These are phyloP conservation scores for Limonius californicus DNA, from an alignment of 1,140 invertebrate species.

Conservation along the genomic window DNA sequence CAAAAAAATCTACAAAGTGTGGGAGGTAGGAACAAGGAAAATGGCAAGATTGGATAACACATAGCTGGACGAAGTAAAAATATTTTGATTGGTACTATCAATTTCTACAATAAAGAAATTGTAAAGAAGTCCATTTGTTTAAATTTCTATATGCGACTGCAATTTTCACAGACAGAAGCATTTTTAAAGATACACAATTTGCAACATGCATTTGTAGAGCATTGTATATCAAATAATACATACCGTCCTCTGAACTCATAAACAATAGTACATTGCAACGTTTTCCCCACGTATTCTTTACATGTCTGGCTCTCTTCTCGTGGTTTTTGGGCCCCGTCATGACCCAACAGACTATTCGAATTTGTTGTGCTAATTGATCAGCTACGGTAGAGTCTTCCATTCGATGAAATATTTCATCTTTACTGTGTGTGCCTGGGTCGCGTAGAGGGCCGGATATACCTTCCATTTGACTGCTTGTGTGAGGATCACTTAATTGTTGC, in stretches of 20 bases:
- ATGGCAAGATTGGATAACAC: too few relatives aligned
- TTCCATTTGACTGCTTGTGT: slow-evolving; percentile 56
- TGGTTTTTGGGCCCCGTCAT: slow-evolving; percentile 92
- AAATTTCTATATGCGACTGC: too few relatives aligned
- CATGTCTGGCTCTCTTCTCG: slow-evolving; percentile 82
- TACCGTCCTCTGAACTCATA: slow-evolving; percentile 80
- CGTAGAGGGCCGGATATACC: slow-evolving; percentile 54
- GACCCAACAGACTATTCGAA: slow-evolving; percentile 92
- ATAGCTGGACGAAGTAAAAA: too few relatives aligned
- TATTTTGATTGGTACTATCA: too few relatives aligned
- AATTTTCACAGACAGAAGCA: too few relatives aligned
- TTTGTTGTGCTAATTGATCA: slow-evolving; percentile 65
- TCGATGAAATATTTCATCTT: slow-evolving; percentile 59
- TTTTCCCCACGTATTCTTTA: slow-evolving; percentile 94
- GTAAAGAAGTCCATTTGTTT: too few relatives aligned
- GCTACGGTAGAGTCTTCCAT: slow-evolving; percentile 67
- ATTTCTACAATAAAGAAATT: too few relatives aligned
- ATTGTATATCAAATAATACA: too few relatives aligned
- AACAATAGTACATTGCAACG: slow-evolving; percentile 87
- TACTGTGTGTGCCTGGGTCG: slow-evolving; percentile 49
- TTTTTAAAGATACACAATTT: too few relatives aligned
- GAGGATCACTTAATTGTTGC: slow-evolving; percentile 50
- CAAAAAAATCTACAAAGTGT: too few relatives aligned
- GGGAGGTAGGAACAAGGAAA: too few relatives aligned
- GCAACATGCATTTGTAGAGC: too few relatives aligned